Conservation (phyloP, 2,113 vertebrate genomes). For the Elgaria multicarinata region DNA sequence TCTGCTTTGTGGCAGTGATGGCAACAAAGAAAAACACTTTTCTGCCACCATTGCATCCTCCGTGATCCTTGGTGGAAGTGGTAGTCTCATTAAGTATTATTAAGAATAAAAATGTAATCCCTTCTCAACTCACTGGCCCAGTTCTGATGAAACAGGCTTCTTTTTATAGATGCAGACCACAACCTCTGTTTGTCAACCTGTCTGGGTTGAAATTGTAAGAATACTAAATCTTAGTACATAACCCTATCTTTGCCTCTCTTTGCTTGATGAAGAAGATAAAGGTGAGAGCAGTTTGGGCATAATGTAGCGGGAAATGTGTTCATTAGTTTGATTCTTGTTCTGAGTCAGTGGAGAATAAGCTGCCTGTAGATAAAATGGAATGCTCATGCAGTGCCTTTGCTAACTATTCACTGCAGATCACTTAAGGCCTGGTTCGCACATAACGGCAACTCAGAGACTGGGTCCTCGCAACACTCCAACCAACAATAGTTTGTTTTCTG, state of each 20-base stretch:
- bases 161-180: slow-evolving; percentile 60
- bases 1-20: background rate
- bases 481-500: too few relatives aligned
- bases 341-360: slow-evolving; percentile 40
- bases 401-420: slow-evolving; percentile 41
- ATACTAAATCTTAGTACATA: slow-evolving; percentile 57
- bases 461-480: too few relatives aligned
- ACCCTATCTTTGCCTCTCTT: slow-evolving; percentile 15
- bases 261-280: slow-evolving; percentile 47
- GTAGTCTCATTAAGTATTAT: slow-evolving; percentile 44
- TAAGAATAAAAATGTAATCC: slow-evolving; percentile 24
- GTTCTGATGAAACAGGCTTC: slow-evolving; percentile 17
- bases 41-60: slow-evolving; percentile 22
- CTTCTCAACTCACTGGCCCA: slow-evolving; percentile 33
- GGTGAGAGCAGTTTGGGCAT: slow-evolving; percentile 40
- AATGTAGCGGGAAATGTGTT: background rate
- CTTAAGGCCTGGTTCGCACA: background rate
- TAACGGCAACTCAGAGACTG: too few relatives aligned
- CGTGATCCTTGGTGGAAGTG: background rate
- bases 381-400: slow-evolving; percentile 53
- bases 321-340: slow-evolving; percentile 56
- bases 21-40: background rate
- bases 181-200: slow-evolving; percentile 71
- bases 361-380: slow-evolving; percentile 70
- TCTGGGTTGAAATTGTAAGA: slow-evolving; percentile 61